Percentiles rank a stretch among this genome's conserved stretches.
These are phyloP conservation scores for Gymnogyps californianus DNA, from an alignment of 2,113 vertebrate species.

Conservation along the genomic window DNA sequence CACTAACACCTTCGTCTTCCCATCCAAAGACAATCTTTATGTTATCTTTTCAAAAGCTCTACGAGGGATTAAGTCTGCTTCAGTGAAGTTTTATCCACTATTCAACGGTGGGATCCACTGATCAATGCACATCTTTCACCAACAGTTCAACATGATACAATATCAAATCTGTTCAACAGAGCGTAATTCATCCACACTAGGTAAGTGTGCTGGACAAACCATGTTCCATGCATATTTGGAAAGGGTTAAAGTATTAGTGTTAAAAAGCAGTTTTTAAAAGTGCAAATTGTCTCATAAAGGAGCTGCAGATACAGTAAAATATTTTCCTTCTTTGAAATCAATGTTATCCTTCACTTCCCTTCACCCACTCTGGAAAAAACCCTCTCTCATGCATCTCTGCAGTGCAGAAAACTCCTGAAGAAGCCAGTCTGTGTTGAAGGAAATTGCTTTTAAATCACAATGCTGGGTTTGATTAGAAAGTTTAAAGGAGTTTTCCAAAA, in stretches of 20 bases:
- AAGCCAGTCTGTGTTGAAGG: background rate
- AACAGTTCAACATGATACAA: constrained; percentile 30
- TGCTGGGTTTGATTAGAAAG: constrained; percentile 11
- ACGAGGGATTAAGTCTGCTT: constrained; percentile 23
- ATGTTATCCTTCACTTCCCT: constrained; percentile 40
- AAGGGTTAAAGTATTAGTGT: constrained; percentile 76
- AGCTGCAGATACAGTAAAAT: constrained; percentile 58
- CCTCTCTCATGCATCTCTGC: constrained; percentile 4
- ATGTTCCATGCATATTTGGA: constrained; percentile 49
- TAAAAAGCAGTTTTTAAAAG: constrained; percentile 78
- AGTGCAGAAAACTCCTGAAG: constrained; percentile 16
- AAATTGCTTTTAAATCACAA: constrained; percentile 43
- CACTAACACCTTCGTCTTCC: background rate
- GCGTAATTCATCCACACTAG: constrained; percentile 37
- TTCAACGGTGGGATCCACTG: constrained; percentile 27
- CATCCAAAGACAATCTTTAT: constrained; percentile 16
- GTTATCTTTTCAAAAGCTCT: constrained; percentile 20
- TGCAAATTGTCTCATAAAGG: constrained; percentile 73
- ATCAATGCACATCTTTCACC: constrained; percentile 22
- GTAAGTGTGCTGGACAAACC: constrained; percentile 47
- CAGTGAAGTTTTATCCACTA: constrained; percentile 12
- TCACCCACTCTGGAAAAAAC: background rate
- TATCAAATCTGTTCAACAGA: constrained; percentile 19
- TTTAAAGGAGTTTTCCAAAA: constrained; percentile 19
- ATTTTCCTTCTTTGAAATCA: constrained; percentile 57